Percentiles rank a stretch among this genome's conserved stretches.
phyloP scores from a whole-genome alignment of 2,113 vertebrate genomes.

The Rallus limicola region DNA sequence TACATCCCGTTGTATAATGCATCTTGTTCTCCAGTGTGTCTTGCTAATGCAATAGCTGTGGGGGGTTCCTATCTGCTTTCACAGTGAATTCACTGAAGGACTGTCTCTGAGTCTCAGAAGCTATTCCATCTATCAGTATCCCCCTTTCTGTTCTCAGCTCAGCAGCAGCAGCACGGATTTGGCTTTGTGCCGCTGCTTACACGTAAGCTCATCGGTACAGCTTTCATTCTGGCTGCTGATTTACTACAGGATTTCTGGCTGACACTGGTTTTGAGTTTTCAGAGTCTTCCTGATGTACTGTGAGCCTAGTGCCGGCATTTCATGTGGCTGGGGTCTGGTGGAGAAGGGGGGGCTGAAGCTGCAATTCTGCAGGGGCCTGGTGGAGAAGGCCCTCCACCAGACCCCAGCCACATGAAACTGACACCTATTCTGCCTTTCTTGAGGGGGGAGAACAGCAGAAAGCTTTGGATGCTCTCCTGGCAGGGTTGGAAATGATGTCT shows the following conservation, averaged over 20 bases:
- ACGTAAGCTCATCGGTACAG: neutral
- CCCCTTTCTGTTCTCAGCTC: neutral
- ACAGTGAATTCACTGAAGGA: neutral
- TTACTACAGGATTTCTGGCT: neutral
- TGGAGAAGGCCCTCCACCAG: no score
- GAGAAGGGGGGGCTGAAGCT: no score
- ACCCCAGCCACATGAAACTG: no score
- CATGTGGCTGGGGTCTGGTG: no score
- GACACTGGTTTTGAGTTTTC: neutral
- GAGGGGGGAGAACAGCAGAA: neutral
- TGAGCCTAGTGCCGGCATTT: neutral
- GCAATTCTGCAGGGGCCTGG: no score
- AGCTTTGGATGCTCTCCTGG: neutral
- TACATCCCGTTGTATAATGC: neutral
- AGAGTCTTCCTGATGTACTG: neutral
- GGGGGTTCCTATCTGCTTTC: neutral
- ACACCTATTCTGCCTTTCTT: no score
- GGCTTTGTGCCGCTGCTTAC: neutral
- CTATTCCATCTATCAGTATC: accelerated
- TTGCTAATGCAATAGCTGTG: neutral
- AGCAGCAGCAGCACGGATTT: neutral
- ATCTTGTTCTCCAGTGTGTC: neutral
- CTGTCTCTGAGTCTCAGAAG: neutral
- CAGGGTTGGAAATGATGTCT: neutral
- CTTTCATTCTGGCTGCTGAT: neutral